Conservation (phyloP, 1,140 invertebrate species). For the Dufourea novaeangliae region DNA sequence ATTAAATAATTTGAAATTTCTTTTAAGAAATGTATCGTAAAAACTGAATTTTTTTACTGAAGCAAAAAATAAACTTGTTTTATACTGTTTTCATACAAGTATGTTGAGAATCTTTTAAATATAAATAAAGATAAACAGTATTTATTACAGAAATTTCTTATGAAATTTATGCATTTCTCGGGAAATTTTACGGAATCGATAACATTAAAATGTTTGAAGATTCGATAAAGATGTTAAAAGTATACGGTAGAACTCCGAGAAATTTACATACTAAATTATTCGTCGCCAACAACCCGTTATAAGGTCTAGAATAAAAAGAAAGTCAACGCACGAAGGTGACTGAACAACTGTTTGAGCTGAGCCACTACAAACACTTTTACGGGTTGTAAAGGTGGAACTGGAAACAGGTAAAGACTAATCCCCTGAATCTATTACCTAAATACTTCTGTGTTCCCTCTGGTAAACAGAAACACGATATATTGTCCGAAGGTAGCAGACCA, state of each 20-base stretch:
- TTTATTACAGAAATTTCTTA: too few relatives aligned
- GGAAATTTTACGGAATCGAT: too few relatives aligned
- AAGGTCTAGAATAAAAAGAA: constrained; percentile 9
- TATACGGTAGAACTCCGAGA: not conserved
- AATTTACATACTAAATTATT: not conserved
- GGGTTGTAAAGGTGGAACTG: constrained; percentile 29
- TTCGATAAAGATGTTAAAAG: too few relatives aligned
- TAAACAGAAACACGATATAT: constrained; percentile 37
- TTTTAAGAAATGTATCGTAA: too few relatives aligned
- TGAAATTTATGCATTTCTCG: too few relatives aligned
- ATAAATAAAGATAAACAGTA: too few relatives aligned
- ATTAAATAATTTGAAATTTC: too few relatives aligned
- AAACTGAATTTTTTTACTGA: too few relatives aligned
- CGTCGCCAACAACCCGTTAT: not conserved
- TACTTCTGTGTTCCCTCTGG: constrained; percentile 11
- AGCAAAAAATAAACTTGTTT: too few relatives aligned
- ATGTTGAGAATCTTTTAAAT: too few relatives aligned
- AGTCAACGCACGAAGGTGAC: constrained; percentile 6
- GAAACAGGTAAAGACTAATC: constrained; percentile 33
- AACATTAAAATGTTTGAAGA: too few relatives aligned
- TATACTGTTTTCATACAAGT: too few relatives aligned
- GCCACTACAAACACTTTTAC: constrained; percentile 31
- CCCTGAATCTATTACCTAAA: constrained; percentile 42
- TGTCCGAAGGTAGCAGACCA: not conserved
- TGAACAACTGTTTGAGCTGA: constrained; percentile 27